These are phyloP conservation scores for Cantharis lateralis DNA, from an alignment of 2,888 invertebrate species.

Conservation along the genomic window DNA sequence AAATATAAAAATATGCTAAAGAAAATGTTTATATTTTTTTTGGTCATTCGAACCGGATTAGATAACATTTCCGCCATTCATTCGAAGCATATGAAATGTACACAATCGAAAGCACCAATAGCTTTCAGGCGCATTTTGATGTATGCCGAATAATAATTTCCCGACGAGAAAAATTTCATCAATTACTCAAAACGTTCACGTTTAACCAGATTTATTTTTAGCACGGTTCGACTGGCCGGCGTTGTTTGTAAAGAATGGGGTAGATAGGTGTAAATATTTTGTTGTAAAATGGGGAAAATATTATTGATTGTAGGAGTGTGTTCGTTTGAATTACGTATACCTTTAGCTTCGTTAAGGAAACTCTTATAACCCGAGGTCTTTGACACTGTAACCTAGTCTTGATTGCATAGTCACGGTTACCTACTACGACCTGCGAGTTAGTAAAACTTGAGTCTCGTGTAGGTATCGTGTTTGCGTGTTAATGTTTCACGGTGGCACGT, in stretches of 20 bases:
- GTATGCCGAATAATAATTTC: background rate
- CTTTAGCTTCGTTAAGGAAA: slow-evolving; percentile 23
- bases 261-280: background rate
- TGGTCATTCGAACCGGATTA: background rate
- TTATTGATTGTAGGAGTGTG: slow-evolving; percentile 23
- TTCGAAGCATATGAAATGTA: background rate
- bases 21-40: background rate
- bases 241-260: background rate
- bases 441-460: slow-evolving; percentile 29
- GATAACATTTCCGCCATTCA: background rate
- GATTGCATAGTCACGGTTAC: slow-evolving; percentile 35
- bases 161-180: background rate
- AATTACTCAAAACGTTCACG: background rate
- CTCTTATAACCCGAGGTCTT: slow-evolving; percentile 40
- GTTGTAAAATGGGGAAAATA: background rate
- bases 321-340: slow-evolving; percentile 21
- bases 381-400: slow-evolving; percentile 43
- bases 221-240: background rate
- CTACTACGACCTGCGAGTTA: slow-evolving; percentile 14
- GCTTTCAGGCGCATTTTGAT: background rate
- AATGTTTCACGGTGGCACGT: slow-evolving; percentile 23
- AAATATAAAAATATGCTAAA: background rate
- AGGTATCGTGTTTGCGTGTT: slow-evolving; percentile 38
- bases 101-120: background rate
- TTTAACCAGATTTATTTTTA: background rate